phyloP scores from a whole-genome alignment of 2,113 vertebrate species.

The Pteruthius melanotis region DNA sequence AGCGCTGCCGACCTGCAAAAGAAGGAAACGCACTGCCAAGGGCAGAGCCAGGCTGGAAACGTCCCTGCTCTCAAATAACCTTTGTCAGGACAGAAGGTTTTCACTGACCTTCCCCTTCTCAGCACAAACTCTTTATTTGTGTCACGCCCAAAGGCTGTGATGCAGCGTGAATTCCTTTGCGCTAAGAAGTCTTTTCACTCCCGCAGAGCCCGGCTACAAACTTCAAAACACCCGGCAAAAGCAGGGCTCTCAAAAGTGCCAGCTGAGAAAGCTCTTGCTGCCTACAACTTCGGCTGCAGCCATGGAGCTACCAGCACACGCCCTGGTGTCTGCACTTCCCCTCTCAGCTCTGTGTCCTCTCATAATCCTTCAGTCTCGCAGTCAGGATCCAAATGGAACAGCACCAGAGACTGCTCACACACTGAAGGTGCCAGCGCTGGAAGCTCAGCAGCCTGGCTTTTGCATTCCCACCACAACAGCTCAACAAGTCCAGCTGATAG shows the following conservation, averaged over 20 bases:
- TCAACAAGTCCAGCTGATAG: neutral
- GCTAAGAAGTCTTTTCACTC: neutral
- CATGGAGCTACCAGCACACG: neutral
- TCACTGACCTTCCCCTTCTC: neutral
- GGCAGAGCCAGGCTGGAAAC: neutral
- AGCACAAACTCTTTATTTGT: neutral
- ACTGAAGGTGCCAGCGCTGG: fast-evolving
- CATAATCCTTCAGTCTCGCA: neutral
- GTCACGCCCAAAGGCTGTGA: neutral
- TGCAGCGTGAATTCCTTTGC: neutral
- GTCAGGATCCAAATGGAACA: neutral
- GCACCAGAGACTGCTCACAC: neutral
- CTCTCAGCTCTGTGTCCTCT: neutral
- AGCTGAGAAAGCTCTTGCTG: neutral
- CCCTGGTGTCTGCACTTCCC: neutral
- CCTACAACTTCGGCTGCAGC: neutral
- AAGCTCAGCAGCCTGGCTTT: neutral
- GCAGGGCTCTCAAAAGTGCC: neutral
- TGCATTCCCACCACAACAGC: neutral
- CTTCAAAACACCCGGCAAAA: neutral
- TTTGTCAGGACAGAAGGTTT: neutral
- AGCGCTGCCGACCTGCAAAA: neutral
- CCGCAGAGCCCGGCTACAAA: fast-evolving
- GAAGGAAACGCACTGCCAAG: fast-evolving
- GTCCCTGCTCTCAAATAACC: neutral